phyloP scores from a whole-genome alignment of 2,888 invertebrate genomes.

The Apodemia zela region DNA sequence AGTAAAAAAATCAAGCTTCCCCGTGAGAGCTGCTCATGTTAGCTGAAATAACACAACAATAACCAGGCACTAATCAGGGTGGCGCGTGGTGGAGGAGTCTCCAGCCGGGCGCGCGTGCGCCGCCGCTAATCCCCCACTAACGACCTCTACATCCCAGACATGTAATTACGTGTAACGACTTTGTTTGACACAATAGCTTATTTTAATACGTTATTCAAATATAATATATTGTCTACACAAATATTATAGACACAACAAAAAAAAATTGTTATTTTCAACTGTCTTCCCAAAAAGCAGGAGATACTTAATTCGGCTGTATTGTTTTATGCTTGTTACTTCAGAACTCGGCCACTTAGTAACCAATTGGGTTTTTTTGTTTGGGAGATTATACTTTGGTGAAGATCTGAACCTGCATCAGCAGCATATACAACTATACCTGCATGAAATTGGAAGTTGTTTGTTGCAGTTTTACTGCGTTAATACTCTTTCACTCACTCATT shows the following conservation, averaged over 20 bases:
- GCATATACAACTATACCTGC: too few species aligned
- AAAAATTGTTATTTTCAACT: too few species aligned
- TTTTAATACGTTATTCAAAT: neutral
- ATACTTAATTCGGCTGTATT: too few species aligned
- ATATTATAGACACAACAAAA: neutral
- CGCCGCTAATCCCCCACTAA: slow-evolving; percentile 22
- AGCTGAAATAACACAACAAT: neutral
- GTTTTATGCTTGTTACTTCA: too few species aligned
- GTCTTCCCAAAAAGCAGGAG: too few species aligned
- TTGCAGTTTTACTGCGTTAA: too few species aligned
- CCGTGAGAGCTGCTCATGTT: neutral
- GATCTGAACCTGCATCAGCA: too few species aligned
- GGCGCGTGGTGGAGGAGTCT: neutral
- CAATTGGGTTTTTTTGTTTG: too few species aligned
- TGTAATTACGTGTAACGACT: neutral
- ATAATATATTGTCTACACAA: neutral
- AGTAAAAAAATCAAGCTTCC: neutral
- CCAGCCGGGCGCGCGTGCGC: slow-evolving; percentile 21
- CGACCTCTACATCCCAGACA: slow-evolving; percentile 2
- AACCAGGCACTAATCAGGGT: neutral
- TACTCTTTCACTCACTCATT: too few species aligned
- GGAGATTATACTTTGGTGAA: too few species aligned
- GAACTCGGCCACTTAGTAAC: too few species aligned
- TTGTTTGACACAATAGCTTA: neutral
- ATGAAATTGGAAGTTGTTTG: too few species aligned